Base-by-base conservation (phyloP, 2,113 vertebrate species). In the Otocyon megalotis region DNA sequence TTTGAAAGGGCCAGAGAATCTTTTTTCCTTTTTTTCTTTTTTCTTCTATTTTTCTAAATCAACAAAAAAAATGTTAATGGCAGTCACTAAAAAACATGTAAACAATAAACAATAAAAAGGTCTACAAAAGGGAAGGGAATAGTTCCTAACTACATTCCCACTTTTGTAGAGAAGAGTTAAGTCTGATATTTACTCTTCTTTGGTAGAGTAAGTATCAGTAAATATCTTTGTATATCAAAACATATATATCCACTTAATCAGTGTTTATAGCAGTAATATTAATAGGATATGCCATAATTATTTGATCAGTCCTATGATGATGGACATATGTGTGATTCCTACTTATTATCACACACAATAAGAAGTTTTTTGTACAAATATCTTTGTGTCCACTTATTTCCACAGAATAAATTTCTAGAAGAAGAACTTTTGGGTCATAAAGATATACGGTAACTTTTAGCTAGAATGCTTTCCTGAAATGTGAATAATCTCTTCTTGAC, bases 401-500 rank as follows among this genome's bases (percentile, higher is more conserved):
- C 37, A 22, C 79, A n/a, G 4, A n/a, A 87, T 90, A 85, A 32
- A 63, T 92, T 65, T 95, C 56, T 95, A 65, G n/a, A 91, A 67
- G 22, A 72, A 35, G 37, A 63, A 83, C 50, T 97, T 92, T 37
- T 50, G 26, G 56, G 84, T 74, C 12, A 76, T 26, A 94, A n/a
- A 22, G 62, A 3, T 82, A 22, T 71, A 54, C 2, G 20, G 83
- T 96, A 79, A 50, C n/a, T 94, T 95, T 81, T 63, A 24, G 28
- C 53, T 90, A 58, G 43, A 93, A 62, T 90, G 20, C 16, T 94
- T 4, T 80, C 43, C 35, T 91, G 58, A 91, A 90, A 82, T 90
- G n/a, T 91, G 95, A 92, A 87, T 20, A 62, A 8, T 90, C 22
- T 88, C 48, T 93, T 96, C 20, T 97, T 95, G 53, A 86, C 8